Evolutionary conservation across 1,140 invertebrate species (phyloP).

Genomic region (Leucophenga varia): DNA sequence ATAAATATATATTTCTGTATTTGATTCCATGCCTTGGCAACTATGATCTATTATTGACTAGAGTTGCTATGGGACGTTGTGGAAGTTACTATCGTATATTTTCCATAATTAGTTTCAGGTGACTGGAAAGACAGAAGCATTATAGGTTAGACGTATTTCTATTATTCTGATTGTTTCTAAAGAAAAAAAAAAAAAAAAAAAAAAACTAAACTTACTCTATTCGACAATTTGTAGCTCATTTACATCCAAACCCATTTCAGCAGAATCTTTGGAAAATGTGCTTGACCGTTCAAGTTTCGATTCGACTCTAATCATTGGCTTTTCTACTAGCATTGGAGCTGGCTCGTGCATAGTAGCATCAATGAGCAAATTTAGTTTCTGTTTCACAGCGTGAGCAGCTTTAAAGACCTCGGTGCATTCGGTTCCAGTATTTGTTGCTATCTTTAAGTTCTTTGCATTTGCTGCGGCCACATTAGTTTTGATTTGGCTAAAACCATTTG

Average conservation of each 20-base stretch:
- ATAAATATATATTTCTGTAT: conserved; percentile 23
- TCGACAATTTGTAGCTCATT: conserved; percentile 52
- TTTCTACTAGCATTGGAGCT: conserved; percentile 8
- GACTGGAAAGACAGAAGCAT: too few species aligned
- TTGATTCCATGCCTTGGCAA: conserved; percentile 34
- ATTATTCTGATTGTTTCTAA: too few species aligned
- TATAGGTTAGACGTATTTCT: too few species aligned
- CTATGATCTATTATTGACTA: conserved; percentile 52
- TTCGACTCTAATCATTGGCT: conserved; percentile 30
- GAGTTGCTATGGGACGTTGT: conserved; percentile 44
- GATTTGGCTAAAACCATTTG: conserved; percentile 15
- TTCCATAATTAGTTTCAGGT: too few species aligned
- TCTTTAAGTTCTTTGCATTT: conserved; percentile 12
- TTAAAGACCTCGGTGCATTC: too few species aligned
- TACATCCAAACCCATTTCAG: conserved; percentile 36
- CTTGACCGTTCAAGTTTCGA: conserved; percentile 53
- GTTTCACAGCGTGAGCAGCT: conserved; percentile 39
- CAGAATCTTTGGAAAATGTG: conserved; percentile 53
- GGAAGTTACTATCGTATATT: too few species aligned
- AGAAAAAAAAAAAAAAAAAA: not conserved
- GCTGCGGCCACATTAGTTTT: conserved; percentile 2
- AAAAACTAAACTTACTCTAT: conserved; percentile 16
- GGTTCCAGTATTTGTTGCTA: conserved; percentile 22
- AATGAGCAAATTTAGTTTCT: conserved; percentile 49
- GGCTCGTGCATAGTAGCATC: conserved; percentile 22